Base-by-base conservation (phyloP, 1,140 invertebrate genomes). In the Reticulitermes speratus region DNA sequence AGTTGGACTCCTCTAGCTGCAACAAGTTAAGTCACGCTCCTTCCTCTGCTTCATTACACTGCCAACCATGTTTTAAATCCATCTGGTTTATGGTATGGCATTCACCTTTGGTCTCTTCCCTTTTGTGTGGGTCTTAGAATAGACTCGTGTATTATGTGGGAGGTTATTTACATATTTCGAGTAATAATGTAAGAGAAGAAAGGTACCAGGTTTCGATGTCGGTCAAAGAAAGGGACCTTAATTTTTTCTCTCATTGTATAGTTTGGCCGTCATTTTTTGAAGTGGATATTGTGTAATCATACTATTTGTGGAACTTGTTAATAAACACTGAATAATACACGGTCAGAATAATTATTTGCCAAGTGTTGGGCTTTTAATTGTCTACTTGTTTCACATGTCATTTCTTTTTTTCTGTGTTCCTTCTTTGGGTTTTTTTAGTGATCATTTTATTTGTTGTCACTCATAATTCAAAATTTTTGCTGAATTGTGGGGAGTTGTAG, bases 221-320 rank as follows among this genome's bases (percentile, higher is more conserved):
- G 25, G 83, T 25, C 38, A 59, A 59, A 9, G 25, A 55, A 48
- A 86, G 85, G 65, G 45, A 69, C 25, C 81, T 69, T 86, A 55
- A 82, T 55, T 86, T 85, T 86, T 86, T 86, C 82, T 75, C 82
- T 48, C 81, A 82, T 81, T 86, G 85, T 86, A 86, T 75, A 86
- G 52, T 86, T 82, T 82, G 32, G 30, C 48, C 45, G 45, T 84
- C n/a, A 84, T 84, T 84, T 84, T 86, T 86, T 52, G 30, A 86
- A 86, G 81, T 86, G 85, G 81, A 81, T 83, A 52, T 86, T 86
- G 85, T 87, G 87, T 86, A 87, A 86, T 82, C 85, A 48, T 85
- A 87, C 44, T 87, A 59, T 85, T 87, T 87, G 86, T 87, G 86
- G 85, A 86, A 87, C 87, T 87, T 87, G 87, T 86, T 87, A 87